A percentile compares a stretch with the other conserved stretches of the same genome.
These are phyloP conservation scores for Aphis craccivora DNA, from an alignment of 1,140 invertebrate genomes.

Conservation along the genomic window DNA sequence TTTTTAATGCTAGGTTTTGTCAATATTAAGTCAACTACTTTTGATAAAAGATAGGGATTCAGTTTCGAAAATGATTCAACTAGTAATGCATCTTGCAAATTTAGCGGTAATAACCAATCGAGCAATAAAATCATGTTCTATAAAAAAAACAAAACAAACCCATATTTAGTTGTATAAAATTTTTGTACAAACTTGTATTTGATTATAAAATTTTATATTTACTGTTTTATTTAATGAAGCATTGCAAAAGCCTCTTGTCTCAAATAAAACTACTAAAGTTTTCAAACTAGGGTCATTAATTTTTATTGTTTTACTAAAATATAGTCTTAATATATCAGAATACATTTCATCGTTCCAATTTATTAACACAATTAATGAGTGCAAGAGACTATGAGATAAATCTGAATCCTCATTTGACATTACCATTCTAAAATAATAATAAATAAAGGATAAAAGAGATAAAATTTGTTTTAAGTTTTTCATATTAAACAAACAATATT, in stretches of 20 bases:
- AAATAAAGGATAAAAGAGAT: not conserved
- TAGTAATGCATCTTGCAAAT: not conserved
- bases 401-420: constrained; percentile 11
- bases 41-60: constrained; percentile 21
- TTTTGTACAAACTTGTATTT: not conserved
- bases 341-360: constrained; percentile 43
- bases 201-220: not conserved
- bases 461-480: not conserved
- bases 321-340: constrained; percentile 24
- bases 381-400: constrained; percentile 36
- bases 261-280: constrained; percentile 43
- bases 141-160: not conserved
- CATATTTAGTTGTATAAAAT: not conserved
- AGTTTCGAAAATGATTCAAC: not conserved
- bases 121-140: constrained; percentile 39
- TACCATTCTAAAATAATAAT: constrained; percentile 32
- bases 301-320: constrained; percentile 40
- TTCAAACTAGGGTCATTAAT: constrained; percentile 36
- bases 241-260: not conserved
- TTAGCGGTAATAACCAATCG: constrained; percentile 35
- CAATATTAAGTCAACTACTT: constrained; percentile 21
- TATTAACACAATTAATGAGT: constrained; percentile 18
- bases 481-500: not conserved
- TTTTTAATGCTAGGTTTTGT: constrained; percentile 20
- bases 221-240: not conserved